phyloP scores from a whole-genome alignment of 2,797 vertebrate genomes.

The Rhinella marina region DNA sequence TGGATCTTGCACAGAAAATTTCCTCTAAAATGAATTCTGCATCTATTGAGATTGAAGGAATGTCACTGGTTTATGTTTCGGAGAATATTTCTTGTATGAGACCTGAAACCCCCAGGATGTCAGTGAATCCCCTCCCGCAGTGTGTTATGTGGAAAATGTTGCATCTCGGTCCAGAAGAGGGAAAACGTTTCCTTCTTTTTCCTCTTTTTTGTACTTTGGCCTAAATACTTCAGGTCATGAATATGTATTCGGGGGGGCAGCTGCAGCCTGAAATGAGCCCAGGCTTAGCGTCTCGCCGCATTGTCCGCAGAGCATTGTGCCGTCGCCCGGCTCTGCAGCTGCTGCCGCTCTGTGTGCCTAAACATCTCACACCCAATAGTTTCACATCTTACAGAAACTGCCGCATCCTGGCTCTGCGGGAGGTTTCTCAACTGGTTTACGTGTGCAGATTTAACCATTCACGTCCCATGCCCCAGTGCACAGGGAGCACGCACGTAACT shows the following conservation, averaged over 20 bases:
- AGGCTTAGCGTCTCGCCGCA: neutral
- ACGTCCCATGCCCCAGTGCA: neutral
- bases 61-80: too few species aligned
- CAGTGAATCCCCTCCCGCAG: neutral
- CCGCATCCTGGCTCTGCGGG: neutral
- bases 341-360: neutral
- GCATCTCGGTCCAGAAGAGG: neutral
- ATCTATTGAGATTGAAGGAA: too few species aligned
- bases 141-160: neutral
- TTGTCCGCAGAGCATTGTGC: neutral
- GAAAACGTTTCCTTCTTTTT: constrained; percentile 7
- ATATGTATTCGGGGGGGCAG: constrained; percentile 16
- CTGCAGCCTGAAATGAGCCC: neutral
- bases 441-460: neutral
- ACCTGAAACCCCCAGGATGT: neutral
- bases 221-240: constrained; percentile 16
- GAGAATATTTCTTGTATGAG: neutral
- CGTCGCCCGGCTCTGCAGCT: neutral
- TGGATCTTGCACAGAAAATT: too few species aligned
- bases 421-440: neutral
- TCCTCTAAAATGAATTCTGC: too few species aligned
- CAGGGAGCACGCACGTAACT: too few species aligned
- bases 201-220: neutral
- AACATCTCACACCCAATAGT: neutral
- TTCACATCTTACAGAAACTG: neutral